Conservation (phyloP, 2,888 invertebrate genomes). For the Lasioglossum villosulum region DNA sequence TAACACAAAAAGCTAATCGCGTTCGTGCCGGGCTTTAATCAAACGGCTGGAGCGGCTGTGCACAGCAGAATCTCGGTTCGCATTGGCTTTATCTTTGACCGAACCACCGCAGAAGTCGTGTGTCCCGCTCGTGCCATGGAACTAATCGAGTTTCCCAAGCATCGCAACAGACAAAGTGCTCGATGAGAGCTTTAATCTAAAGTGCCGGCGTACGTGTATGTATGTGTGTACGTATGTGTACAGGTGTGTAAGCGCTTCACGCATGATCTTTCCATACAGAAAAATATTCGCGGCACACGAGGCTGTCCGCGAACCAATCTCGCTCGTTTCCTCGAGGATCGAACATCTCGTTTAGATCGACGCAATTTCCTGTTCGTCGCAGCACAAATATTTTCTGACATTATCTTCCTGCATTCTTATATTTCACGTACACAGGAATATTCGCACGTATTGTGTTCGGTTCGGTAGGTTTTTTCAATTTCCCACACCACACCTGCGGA, state of each 20-base stretch:
- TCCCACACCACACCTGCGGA: background rate
- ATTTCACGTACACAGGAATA: background rate
- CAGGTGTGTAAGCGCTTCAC: background rate
- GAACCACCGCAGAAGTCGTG: slow-evolving; percentile 64
- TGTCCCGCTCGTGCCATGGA: slow-evolving; percentile 56
- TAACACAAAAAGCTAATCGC: slow-evolving; percentile 57
- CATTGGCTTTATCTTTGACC: slow-evolving; percentile 61
- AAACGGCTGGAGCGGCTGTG: slow-evolving; percentile 37
- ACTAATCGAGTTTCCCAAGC: slow-evolving; percentile 66
- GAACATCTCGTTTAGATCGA: background rate
- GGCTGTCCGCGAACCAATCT: slow-evolving; percentile 6
- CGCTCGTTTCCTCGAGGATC: background rate
- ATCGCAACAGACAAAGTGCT: slow-evolving; percentile 61
- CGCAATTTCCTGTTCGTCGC: background rate
- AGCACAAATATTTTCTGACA: background rate
- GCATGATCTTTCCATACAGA: background rate
- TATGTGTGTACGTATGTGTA: background rate
- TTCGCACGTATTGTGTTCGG: background rate
- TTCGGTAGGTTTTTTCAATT: background rate
- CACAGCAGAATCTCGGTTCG: slow-evolving; percentile 52
- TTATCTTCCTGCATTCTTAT: background rate
- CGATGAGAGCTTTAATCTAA: slow-evolving; percentile 70
- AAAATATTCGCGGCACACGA: slow-evolving; percentile 26
- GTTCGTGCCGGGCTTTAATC: slow-evolving; percentile 61
- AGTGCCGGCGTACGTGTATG: slow-evolving; percentile 49